Percentiles rank a stretch among this genome's conserved stretches.
Conservation (phyloP, 2,888 invertebrate species). For the Odontocerum albicorne region DNA sequence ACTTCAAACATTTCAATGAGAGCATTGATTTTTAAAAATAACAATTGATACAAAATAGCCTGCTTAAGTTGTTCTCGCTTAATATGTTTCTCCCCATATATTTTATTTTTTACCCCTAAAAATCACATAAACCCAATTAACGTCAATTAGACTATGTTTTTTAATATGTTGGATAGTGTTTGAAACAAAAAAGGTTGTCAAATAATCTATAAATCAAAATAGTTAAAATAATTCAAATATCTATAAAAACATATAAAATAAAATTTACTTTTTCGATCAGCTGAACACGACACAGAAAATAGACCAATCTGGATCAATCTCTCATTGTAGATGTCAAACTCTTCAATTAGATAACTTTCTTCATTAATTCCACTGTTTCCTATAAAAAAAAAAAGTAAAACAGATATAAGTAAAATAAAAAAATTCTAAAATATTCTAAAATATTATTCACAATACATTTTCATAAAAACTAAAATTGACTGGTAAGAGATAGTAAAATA, state of each 20-base stretch:
- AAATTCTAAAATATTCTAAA: background rate
- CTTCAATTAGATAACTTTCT: too few relatives aligned
- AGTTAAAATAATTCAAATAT: slow-evolving; percentile 6
- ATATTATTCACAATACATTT: background rate
- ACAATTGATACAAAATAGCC: background rate
- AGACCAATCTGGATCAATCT: slow-evolving; percentile 68
- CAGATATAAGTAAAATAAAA: background rate
- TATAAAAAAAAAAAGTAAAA: too few relatives aligned
- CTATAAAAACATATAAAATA: background rate
- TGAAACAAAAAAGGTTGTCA: background rate
- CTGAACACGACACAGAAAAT: slow-evolving; percentile 67
- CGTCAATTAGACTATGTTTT: too few relatives aligned
- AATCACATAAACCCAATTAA: too few relatives aligned
- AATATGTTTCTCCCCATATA: too few relatives aligned
- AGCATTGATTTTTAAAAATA: too few relatives aligned
- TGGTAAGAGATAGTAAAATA: too few relatives aligned
- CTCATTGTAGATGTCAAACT: slow-evolving; percentile 69
- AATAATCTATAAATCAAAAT: background rate
- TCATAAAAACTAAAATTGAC: too few relatives aligned
- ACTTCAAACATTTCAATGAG: background rate
- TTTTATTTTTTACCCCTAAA: too few relatives aligned
- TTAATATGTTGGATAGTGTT: too few relatives aligned
- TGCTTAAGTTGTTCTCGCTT: background rate
- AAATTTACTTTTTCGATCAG: slow-evolving; percentile 48
- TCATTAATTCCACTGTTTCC: too few relatives aligned